Evolutionary conservation across 2,797 vertebrate species (phyloP).

Genomic region (Lerista edwardsae): DNA sequence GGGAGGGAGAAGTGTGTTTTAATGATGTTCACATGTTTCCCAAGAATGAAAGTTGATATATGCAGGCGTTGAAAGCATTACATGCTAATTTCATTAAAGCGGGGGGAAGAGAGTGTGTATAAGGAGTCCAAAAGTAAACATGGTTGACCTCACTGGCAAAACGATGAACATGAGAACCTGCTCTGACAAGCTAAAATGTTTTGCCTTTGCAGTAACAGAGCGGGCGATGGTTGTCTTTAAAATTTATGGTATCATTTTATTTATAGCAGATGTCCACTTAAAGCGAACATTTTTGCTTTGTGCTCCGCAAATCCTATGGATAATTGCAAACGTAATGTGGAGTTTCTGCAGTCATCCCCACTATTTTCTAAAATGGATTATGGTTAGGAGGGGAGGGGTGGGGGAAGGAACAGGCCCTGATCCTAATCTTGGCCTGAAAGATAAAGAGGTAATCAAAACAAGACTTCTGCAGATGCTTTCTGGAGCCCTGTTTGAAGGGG

Average conservation of each 20-base stretch:
- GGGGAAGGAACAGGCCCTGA: slow-evolving; percentile 54
- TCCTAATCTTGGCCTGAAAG: slow-evolving; percentile 73
- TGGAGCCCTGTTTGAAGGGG: slow-evolving; percentile 69
- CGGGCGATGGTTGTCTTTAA: slow-evolving; percentile 62
- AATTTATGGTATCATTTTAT: slow-evolving; percentile 75
- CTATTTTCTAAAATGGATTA: slow-evolving; percentile 69
- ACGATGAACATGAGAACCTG: slow-evolving; percentile 60
- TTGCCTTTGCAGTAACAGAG: slow-evolving; percentile 48
- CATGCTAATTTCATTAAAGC: slow-evolving; percentile 73
- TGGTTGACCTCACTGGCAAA: slow-evolving; percentile 65
- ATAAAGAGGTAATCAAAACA: slow-evolving; percentile 77
- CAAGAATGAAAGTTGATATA: slow-evolving; percentile 72
- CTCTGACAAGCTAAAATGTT: slow-evolving; percentile 58
- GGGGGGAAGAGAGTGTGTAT: slow-evolving; percentile 39
- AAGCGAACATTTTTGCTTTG: slow-evolving; percentile 73
- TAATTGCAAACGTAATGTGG: slow-evolving; percentile 67
- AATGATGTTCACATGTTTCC: slow-evolving; percentile 77
- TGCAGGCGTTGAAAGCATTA: slow-evolving; percentile 72
- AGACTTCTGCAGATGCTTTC: slow-evolving; percentile 67
- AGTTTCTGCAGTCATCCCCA: slow-evolving; percentile 60
- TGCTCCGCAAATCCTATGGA: slow-evolving; percentile 68
- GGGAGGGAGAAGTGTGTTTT: slow-evolving; percentile 66
- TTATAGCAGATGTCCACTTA: slow-evolving; percentile 77
- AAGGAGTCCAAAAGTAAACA: slow-evolving; percentile 61
- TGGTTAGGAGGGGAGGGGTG: slow-evolving; percentile 43